A percentile compares a stretch with the other conserved stretches of the same genome.
Conservation (phyloP, 2,888 invertebrate species). For the Zonitis immaculata region DNA sequence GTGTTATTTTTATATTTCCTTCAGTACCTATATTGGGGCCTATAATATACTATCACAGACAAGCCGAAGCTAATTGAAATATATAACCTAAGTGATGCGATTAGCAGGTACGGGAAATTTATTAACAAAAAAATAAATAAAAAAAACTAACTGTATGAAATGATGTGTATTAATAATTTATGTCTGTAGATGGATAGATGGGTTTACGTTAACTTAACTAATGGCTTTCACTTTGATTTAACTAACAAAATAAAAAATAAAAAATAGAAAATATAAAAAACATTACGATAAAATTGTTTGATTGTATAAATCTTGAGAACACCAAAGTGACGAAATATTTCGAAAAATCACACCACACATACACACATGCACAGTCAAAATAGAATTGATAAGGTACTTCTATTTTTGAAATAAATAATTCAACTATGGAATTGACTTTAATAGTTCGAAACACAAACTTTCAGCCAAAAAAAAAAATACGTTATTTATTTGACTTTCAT, state of each 20-base stretch:
- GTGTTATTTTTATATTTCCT: not conserved
- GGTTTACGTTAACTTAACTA: not conserved
- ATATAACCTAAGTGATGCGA: conserved; percentile 34
- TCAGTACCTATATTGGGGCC: too few relatives aligned
- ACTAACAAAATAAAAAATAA: not conserved
- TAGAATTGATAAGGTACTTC: too few relatives aligned
- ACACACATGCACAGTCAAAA: too few relatives aligned
- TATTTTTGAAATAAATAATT: too few relatives aligned
- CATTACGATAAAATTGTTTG: not conserved
- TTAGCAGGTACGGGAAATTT: conserved; percentile 35
- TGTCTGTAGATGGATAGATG: conserved; percentile 3
- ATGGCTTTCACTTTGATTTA: conserved; percentile 1
- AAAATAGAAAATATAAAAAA: too few relatives aligned
- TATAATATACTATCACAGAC: too few relatives aligned
- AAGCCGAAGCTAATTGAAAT: conserved; percentile 35
- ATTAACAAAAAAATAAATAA: too few relatives aligned
- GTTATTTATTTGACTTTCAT: too few relatives aligned
- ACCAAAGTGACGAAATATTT: conserved; percentile 8
- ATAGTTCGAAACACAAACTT: too few relatives aligned
- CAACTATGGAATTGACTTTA: too few relatives aligned
- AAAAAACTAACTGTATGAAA: conserved; percentile 25
- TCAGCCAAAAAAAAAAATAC: too few relatives aligned
- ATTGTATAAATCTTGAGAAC: not conserved
- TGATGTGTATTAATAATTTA: conserved; percentile 28
- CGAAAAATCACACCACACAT: not conserved